Conservation (phyloP, 2,797 vertebrate species). For the Pipistrellus pygmaeus region DNA sequence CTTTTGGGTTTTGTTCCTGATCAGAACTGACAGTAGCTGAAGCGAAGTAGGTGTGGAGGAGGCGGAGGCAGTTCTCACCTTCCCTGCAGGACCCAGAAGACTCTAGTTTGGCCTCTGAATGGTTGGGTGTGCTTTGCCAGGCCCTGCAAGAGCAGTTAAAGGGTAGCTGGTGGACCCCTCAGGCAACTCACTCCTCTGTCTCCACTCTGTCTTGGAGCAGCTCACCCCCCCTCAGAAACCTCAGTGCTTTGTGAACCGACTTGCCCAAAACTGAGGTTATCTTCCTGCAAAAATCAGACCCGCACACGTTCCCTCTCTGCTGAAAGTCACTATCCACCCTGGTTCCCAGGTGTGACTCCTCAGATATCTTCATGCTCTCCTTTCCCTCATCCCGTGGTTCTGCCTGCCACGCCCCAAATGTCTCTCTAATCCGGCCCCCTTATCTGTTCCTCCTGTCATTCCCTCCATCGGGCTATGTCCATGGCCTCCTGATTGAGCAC, state of each 20-base stretch:
- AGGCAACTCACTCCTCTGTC: background rate
- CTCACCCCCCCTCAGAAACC: background rate
- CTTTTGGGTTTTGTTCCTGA: background rate
- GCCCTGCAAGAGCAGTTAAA: background rate
- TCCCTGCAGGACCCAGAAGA: conserved; percentile 8
- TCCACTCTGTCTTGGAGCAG: background rate
- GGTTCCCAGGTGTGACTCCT: background rate
- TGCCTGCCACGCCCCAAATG: background rate
- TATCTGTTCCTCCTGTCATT: background rate
- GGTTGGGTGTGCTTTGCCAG: background rate
- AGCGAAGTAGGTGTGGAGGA: background rate
- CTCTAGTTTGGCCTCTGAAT: background rate
- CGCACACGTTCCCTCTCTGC: background rate
- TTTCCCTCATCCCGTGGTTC: background rate
- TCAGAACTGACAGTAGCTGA: background rate
- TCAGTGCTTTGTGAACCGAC: background rate
- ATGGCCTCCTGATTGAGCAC: background rate
- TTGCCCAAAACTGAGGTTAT: conserved; percentile 17
- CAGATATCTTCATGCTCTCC: background rate
- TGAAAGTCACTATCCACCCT: background rate
- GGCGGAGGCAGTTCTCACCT: background rate
- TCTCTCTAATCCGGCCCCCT: background rate
- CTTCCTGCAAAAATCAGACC: conserved; percentile 17
- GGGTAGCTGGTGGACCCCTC: background rate
- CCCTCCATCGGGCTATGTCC: background rate